Conservation (phyloP, 2,113 vertebrate species). For the Acanthochromis polyacanthus region DNA sequence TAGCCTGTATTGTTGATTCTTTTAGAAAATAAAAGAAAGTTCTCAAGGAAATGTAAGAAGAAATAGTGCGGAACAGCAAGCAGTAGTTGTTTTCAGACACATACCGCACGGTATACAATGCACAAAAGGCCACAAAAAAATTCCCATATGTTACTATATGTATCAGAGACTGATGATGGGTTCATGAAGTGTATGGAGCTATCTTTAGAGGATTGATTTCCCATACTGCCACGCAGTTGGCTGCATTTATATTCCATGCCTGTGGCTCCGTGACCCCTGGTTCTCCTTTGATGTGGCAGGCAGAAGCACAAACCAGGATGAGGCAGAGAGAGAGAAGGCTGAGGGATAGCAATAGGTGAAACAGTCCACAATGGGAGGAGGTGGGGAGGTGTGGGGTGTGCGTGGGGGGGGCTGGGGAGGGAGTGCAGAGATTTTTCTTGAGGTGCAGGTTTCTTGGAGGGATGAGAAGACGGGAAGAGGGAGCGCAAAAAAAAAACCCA, state of each 20-base stretch:
- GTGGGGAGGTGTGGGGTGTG: conserved; percentile 18
- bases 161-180: conserved; percentile 79
- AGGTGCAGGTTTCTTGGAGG: conserved; percentile 63
- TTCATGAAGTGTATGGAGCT: conserved; percentile 85
- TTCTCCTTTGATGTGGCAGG: conserved; percentile 98
- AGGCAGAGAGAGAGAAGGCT: conserved; percentile 80
- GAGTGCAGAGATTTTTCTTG: conserved; percentile 50
- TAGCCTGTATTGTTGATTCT: neutral
- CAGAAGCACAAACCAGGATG: conserved; percentile 86
- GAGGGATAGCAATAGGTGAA: conserved; percentile 90
- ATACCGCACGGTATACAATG: conserved; percentile 30
- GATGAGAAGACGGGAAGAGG: conserved; percentile 72
- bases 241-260: conserved; percentile 93
- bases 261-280: conserved; percentile 95
- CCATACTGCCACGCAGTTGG: conserved; percentile 89
- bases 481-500: conserved; percentile 65
- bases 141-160: conserved; percentile 76
- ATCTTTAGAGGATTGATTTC: conserved; percentile 89
- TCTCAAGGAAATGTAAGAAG: conserved; percentile 7
- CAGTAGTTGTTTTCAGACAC: conserved; percentile 34
- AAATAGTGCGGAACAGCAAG: conserved; percentile 29
- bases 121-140: conserved; percentile 51
- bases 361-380: conserved; percentile 79
- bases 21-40: conserved; percentile 11
- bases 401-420: neutral